Evolutionary conservation across 64 coral and sea anemone species (phyloP), one percentile per base, ranked within the genome.

Genomic region (Catalaphyllia jardinei): DNA sequence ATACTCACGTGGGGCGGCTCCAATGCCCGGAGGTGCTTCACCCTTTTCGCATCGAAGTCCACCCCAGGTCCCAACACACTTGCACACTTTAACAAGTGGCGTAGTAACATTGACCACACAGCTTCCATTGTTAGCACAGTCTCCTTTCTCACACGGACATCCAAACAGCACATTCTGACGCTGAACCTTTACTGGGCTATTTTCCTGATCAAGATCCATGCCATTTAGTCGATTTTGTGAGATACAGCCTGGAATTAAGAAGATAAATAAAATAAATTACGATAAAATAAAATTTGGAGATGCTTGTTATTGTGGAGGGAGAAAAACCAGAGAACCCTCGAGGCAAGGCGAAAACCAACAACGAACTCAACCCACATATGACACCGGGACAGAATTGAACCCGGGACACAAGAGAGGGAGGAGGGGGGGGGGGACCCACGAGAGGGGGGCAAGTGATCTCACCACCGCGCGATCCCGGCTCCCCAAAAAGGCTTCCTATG

Each of bases 81-180:
- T 85, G 38, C 81, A 85, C 24, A 63, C 63, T 11, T 67, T 85
- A 61, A 85, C 33, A 20, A 64, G 63, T 29, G 90, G 74, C 4
- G 76, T 79, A 54, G 61, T 86, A 29, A 74, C 64, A 31, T 86
- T 87, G 59, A 69, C 10, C 42, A 60, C 12, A 19, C 90, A 92
- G 0, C 61, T 79, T 19, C 90, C 90, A 49, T 92, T 77, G 60
- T 92, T 92, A n/a, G 60, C 39, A 35, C 90, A 92, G 24, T 86
- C 61, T 38, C 90, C 83, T 12, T 38, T 52, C 69, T 87, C 59
- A 62, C 90, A 92, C n/a, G 79, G 67, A 67, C 90, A 92, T 30
- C 90, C 90, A 64, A 69, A 87, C 1, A 92, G 51, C 0, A 92
- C 51, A 39, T 87, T 86, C 60, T 87, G 84, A 10, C 84, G 71